These are phyloP conservation scores for Clinocottus analis DNA, from an alignment of 2,113 vertebrate species.

Conservation along the genomic window DNA sequence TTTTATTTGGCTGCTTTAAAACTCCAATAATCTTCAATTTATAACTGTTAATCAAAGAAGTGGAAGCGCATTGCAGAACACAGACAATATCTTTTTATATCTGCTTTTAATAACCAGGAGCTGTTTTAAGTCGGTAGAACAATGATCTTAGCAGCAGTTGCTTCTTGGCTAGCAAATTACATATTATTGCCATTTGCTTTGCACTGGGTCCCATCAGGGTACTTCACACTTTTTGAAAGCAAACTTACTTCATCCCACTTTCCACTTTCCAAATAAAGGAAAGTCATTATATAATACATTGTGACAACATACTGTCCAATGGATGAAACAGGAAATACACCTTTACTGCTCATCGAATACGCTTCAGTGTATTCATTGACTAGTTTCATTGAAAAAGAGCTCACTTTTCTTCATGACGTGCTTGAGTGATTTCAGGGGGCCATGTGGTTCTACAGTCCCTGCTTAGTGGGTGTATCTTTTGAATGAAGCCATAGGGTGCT, in stretches of 20 bases:
- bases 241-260: neutral
- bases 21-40: neutral
- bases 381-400: conserved; percentile 46
- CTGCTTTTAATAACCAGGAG: conserved; percentile 29
- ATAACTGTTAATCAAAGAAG: conserved; percentile 30
- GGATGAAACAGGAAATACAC: conserved; percentile 45
- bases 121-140: conserved; percentile 17
- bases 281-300: conserved; percentile 12
- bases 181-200: conserved; percentile 35
- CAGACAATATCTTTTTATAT: neutral
- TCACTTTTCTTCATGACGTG: conserved; percentile 66
- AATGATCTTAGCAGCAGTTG: conserved; percentile 18
- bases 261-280: neutral
- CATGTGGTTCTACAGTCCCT: conserved; percentile 62
- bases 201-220: neutral
- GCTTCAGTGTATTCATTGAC: conserved; percentile 53
- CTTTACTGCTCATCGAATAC: conserved; percentile 28
- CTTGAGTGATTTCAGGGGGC: conserved; percentile 60
- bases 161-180: conserved; percentile 24
- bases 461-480: conserved; percentile 71
- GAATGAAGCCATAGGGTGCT: conserved; percentile 77
- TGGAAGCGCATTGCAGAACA: neutral
- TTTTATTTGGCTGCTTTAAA: conserved; percentile 12
- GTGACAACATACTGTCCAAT: conserved; percentile 7
- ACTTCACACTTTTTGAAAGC: neutral